These are phyloP conservation scores for Marmota flaviventris DNA, from an alignment of 2,113 vertebrate species.

Conservation along the genomic window DNA sequence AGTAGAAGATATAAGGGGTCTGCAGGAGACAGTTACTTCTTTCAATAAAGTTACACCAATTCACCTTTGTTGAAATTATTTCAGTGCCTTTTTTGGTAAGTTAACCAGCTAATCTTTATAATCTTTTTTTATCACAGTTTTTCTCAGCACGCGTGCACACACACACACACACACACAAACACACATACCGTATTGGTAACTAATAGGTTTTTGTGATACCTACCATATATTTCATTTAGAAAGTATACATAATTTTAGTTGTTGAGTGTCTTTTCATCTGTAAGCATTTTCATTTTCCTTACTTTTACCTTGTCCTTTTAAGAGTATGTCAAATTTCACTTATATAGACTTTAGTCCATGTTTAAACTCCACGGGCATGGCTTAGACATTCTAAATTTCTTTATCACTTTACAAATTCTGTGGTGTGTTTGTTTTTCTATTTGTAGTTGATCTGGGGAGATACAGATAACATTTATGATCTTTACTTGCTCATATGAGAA, in stretches of 20 bases:
- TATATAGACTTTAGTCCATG: neutral
- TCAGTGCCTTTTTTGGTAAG: neutral
- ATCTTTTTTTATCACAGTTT: neutral
- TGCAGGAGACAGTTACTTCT: neutral
- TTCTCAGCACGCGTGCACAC: neutral
- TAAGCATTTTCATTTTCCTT: conserved; percentile 1
- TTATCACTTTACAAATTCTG: conserved; percentile 60
- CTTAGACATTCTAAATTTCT: conserved; percentile 24
- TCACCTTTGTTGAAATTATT: neutral
- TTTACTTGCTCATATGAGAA: conserved; percentile 77
- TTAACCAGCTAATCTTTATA: neutral
- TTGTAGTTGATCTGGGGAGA: conserved; percentile 71
- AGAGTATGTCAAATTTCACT: neutral
- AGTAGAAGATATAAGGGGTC: neutral
- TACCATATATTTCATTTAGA: neutral
- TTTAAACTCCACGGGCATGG: neutral
- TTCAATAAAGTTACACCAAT: neutral
- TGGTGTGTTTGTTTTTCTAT: conserved; percentile 57
- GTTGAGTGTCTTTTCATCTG: neutral
- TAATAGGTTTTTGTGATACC: neutral
- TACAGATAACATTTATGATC: conserved; percentile 73
- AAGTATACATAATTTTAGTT: neutral
- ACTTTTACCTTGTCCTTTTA: conserved; percentile 31
- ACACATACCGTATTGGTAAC: neutral
- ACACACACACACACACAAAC: neutral